Evolutionary conservation across 2,113 vertebrate genomes (phyloP).

Genomic region (Aviceda subcristata): DNA sequence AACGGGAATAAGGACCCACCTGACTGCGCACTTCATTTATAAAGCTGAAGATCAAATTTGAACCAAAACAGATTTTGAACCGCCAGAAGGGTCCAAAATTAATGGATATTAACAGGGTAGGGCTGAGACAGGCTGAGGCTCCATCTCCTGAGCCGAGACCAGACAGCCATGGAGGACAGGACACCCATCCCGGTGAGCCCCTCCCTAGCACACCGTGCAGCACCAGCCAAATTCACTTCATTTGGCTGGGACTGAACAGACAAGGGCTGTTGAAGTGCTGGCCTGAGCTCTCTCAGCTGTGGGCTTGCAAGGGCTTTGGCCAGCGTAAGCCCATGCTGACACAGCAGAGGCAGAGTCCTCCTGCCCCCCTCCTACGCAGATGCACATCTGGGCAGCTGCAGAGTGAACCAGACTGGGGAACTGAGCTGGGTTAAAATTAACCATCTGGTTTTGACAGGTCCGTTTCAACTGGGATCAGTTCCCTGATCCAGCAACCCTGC

Average conservation of each 20-base stretch:
- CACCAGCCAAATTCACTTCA: accelerated
- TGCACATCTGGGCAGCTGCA: conserved; percentile 34
- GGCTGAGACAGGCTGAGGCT: neutral
- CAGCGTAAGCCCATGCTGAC: neutral
- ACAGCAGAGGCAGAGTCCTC: neutral
- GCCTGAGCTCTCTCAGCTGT: neutral
- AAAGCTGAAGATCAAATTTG: neutral
- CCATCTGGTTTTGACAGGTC: conserved; percentile 31
- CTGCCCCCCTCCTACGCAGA: accelerated
- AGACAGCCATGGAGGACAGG: accelerated
- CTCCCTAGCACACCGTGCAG: accelerated
- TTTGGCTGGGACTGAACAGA: accelerated
- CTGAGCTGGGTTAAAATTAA: conserved; percentile 26
- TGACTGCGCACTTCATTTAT: accelerated
- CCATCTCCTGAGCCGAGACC: neutral
- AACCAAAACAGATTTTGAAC: neutral
- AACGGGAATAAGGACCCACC: neutral
- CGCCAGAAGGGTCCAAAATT: neutral
- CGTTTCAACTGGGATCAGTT: neutral
- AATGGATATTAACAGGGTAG: neutral
- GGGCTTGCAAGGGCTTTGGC: neutral
- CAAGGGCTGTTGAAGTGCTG: accelerated
- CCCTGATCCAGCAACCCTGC: neutral
- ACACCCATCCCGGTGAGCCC: accelerated
- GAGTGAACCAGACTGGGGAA: neutral